These are phyloP conservation scores for Dolichoris vasculosae DNA, from an alignment of 1,140 invertebrate species.

Conservation along the genomic window DNA sequence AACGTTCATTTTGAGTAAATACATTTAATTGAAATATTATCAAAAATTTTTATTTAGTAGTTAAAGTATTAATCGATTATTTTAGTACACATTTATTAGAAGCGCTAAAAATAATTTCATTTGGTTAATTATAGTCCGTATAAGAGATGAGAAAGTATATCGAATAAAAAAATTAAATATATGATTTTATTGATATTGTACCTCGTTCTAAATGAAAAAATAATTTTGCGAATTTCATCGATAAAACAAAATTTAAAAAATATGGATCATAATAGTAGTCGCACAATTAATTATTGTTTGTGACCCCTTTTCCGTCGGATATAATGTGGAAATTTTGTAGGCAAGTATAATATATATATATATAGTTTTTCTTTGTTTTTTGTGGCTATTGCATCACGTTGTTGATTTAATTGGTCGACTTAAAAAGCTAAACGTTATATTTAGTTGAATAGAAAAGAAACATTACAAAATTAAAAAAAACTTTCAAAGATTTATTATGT, in stretches of 20 bases:
- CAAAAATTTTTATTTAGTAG: too few species aligned
- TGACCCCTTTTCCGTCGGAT: too few species aligned
- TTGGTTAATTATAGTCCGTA: background rate
- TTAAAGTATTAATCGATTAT: too few species aligned
- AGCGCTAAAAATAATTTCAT: too few species aligned
- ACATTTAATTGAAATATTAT: too few species aligned
- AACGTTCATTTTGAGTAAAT: too few species aligned
- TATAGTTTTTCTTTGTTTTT: constrained; percentile 2
- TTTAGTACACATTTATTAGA: too few species aligned
- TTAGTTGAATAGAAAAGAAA: background rate
- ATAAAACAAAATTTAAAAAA: background rate
- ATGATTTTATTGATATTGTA: too few species aligned
- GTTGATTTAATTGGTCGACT: constrained; percentile 25
- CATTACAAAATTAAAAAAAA: background rate
- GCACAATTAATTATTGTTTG: background rate
- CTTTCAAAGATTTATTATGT: background rate
- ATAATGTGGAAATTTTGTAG: background rate
- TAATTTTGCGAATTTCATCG: too few species aligned
- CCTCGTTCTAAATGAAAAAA: too few species aligned
- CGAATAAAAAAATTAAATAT: too few species aligned
- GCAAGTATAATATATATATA: background rate
- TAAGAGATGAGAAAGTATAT: background rate
- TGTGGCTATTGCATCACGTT: background rate
- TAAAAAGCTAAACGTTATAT: background rate
- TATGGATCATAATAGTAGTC: background rate